Percentiles rank a stretch among this genome's conserved stretches.
Evolutionary conservation across 2,888 invertebrate genomes (phyloP).

Genomic region (Gerosis bhagava): DNA sequence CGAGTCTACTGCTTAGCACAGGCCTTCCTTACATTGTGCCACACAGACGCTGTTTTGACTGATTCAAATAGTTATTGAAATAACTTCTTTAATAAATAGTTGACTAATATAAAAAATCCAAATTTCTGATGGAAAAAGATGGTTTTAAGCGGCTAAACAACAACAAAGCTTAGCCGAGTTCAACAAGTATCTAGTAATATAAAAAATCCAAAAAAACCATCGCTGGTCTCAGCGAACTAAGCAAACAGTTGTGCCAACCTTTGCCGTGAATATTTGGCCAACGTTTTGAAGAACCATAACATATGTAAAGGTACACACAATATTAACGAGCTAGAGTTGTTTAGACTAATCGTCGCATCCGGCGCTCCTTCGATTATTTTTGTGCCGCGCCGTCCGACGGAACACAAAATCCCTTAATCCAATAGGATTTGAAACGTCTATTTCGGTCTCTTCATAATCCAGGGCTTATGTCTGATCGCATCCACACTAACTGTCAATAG

Average conservation of each 20-base stretch:
- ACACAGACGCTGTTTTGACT: no score
- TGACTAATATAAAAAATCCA: no score
- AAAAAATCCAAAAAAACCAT: no score
- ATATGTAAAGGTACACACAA: conserved; percentile 48
- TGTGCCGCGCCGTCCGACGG: conserved; percentile 75
- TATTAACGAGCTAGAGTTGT: conserved; percentile 73
- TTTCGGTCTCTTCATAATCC: conserved; percentile 82
- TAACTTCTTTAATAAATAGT: no score
- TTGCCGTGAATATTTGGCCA: conserved; percentile 19
- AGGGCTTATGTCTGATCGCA: conserved; percentile 79
- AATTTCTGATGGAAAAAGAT: no score
- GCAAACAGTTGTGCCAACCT: conserved; percentile 15
- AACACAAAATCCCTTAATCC: conserved; percentile 80
- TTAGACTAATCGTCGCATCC: conserved; percentile 80
- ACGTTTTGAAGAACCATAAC: conserved; percentile 20
- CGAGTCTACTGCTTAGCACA: no score
- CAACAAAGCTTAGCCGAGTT: no score
- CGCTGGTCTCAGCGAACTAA: not conserved
- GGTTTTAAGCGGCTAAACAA: no score
- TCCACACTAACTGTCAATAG: conserved; percentile 82
- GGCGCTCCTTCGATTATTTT: conserved; percentile 77
- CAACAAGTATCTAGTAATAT: no score
- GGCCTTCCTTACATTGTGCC: no score
- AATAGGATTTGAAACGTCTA: conserved; percentile 78
- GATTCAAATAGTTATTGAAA: no score